Percentiles rank a stretch among this genome's conserved stretches.
Conservation (phyloP, 2,888 invertebrate species). For the Drosophila pseudotalamancana region DNA sequence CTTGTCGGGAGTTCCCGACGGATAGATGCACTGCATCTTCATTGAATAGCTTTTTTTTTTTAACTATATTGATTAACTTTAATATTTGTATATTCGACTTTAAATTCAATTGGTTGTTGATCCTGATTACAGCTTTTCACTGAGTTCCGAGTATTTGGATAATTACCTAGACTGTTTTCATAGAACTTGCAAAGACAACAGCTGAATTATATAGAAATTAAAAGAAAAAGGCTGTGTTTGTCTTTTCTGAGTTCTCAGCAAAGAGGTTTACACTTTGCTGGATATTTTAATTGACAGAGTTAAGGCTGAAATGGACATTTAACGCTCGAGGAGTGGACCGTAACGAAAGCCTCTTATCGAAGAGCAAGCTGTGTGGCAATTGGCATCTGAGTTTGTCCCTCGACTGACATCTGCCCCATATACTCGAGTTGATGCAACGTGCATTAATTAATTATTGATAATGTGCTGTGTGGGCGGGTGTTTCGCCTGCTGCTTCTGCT, state of each 20-base stretch:
- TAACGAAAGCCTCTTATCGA: background rate
- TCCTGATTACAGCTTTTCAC: no score
- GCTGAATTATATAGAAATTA: background rate
- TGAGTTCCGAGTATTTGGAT: no score
- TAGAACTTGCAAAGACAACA: no score
- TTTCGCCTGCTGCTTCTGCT: background rate
- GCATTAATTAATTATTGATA: slow-evolving; percentile 51
- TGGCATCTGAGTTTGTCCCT: slow-evolving; percentile 6
- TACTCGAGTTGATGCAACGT: slow-evolving; percentile 11
- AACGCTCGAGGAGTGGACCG: background rate
- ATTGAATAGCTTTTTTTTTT: no score
- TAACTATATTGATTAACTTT: no score
- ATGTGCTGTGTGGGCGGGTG: slow-evolving; percentile 16
- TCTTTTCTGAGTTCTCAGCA: background rate
- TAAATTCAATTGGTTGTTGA: no score
- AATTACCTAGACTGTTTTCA: no score
- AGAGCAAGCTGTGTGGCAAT: slow-evolving; percentile 12
- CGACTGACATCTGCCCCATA: slow-evolving; percentile 16
- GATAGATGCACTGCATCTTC: no score
- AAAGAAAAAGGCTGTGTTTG: no score
- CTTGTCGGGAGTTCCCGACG: no score
- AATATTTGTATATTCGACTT: no score
- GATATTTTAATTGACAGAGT: background rate
- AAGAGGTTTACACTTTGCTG: background rate
- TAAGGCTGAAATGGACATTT: no score